These are phyloP conservation scores for Conus ventricosus DNA, from an alignment of 1,140 invertebrate genomes.

Conservation along the genomic window DNA sequence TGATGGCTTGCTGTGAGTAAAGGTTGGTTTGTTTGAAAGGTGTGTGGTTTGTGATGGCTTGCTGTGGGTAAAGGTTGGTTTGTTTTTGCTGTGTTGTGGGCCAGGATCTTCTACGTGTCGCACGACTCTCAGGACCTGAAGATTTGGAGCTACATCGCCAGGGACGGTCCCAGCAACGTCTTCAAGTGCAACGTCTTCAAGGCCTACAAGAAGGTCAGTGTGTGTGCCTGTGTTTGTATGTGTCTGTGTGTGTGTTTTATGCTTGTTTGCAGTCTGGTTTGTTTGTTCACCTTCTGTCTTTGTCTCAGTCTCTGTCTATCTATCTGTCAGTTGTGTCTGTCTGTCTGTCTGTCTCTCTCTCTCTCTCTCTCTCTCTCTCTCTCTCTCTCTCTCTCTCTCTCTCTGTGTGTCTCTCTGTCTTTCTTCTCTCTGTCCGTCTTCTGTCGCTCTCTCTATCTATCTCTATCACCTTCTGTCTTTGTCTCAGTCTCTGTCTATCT, in stretches of 20 bases:
- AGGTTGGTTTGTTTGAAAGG: too few species aligned
- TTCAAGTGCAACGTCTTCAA: conserved; percentile 99
- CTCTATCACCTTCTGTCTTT: too few species aligned
- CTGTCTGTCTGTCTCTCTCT: background rate
- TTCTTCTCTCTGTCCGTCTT: too few species aligned
- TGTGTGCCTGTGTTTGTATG: conserved; percentile 86
- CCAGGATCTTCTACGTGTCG: conserved; percentile 98
- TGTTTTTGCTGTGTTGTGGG: conserved; percentile 39
- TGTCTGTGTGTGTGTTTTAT: background rate
- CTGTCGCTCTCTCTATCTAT: too few species aligned
- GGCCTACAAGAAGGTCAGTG: conserved; percentile 92
- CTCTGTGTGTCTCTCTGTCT: too few species aligned
- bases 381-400: conserved; percentile 15
- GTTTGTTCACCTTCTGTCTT: background rate
- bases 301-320: background rate
- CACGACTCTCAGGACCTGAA: conserved; percentile 99
- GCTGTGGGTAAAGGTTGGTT: background rate
- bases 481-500: background rate
- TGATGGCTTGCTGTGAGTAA: too few species aligned
- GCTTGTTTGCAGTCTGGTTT: background rate
- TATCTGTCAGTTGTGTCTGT: background rate
- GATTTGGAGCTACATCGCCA: conserved; percentile 98
- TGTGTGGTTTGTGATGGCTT: background rate
- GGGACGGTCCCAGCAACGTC: conserved; percentile 94
- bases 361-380: conserved; percentile 8